Conservation (phyloP, 2,113 vertebrate species). For the Eclectus roratus region DNA sequence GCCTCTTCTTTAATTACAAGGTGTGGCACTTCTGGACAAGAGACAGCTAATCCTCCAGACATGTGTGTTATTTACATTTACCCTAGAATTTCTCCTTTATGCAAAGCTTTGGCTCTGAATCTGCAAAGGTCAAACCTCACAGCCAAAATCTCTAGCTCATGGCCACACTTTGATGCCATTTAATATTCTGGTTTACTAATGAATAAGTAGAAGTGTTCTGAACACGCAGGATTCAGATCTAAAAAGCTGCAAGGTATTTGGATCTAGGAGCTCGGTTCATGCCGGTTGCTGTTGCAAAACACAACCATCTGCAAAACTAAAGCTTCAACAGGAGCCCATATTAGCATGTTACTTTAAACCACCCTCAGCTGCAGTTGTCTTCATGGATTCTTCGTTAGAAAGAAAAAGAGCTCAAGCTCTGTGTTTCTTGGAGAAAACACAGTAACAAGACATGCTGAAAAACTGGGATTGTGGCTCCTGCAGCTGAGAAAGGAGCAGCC, state of each 20-base stretch:
- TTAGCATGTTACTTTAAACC: background rate
- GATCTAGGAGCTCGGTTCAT: background rate
- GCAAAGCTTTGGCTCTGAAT: slow-evolving; percentile 9
- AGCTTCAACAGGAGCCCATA: background rate
- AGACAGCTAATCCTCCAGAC: slow-evolving; percentile 53
- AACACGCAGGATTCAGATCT: background rate
- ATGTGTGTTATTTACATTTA: slow-evolving; percentile 44
- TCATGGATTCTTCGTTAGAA: background rate
- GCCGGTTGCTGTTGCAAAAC: background rate
- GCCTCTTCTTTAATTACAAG: slow-evolving; percentile 74
- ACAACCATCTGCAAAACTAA: background rate
- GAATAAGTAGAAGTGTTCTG: background rate
- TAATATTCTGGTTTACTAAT: background rate
- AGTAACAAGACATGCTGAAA: background rate
- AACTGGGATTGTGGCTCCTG: background rate
- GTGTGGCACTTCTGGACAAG: slow-evolving; percentile 71
- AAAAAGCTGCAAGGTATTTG: slow-evolving; percentile 33
- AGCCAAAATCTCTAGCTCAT: slow-evolving; percentile 23
- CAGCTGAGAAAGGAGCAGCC: background rate
- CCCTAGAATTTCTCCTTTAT: slow-evolving; percentile 25
- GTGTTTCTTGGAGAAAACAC: background rate
- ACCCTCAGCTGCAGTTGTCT: background rate
- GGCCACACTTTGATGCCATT: slow-evolving; percentile 39
- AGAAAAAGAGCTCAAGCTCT: background rate
- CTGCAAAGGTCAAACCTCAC: background rate